Conservation (phyloP, 2,113 vertebrate species). For the Mesitornis unicolor region DNA sequence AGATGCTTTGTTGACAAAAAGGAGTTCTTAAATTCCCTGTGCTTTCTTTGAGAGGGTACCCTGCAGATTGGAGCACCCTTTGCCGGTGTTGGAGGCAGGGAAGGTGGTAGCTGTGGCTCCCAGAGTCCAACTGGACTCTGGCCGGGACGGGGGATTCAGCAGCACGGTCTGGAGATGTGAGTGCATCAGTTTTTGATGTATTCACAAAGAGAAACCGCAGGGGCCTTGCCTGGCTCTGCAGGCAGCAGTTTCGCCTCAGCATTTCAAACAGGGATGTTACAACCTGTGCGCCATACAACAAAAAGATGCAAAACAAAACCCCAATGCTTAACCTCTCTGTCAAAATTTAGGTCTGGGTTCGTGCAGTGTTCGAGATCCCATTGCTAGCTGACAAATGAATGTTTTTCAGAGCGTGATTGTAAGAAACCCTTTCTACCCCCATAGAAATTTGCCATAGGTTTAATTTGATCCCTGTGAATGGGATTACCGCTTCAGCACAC, state of each 20-base stretch:
- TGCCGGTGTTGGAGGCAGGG: background rate
- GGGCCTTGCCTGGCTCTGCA: constrained; percentile 5
- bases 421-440: background rate
- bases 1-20: constrained; percentile 39
- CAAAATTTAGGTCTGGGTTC: background rate
- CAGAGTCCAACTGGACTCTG: background rate
- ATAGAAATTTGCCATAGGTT: background rate
- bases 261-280: background rate
- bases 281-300: background rate
- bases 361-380: background rate
- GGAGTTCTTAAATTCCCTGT: constrained; percentile 9
- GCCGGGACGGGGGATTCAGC: background rate
- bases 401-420: background rate
- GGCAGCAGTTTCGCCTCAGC: background rate
- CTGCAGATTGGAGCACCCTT: background rate
- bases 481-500: constrained; percentile 14
- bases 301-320: background rate
- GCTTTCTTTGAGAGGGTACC: constrained; percentile 3
- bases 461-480: constrained; percentile 8
- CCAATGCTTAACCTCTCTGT: background rate
- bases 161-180: background rate
- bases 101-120: background rate
- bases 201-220: background rate
- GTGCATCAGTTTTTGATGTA: background rate
- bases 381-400: constrained; percentile 33